These are phyloP conservation scores for Bombus turneri DNA, from an alignment of 1,140 invertebrate genomes.

Conservation along the genomic window DNA sequence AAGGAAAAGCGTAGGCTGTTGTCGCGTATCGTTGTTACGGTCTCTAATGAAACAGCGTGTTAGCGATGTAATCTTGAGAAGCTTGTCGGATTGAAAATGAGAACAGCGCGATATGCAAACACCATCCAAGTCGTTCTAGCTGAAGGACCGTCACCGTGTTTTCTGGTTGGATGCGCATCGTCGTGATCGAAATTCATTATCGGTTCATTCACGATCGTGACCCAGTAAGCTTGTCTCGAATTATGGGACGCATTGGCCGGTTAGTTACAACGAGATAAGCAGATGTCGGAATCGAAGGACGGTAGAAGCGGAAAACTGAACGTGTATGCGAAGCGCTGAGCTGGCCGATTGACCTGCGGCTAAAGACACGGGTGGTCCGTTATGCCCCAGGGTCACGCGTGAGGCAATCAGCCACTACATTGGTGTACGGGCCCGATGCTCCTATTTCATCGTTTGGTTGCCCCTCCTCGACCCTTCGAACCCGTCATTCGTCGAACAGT, in stretches of 20 bases:
- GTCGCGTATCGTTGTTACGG: not conserved
- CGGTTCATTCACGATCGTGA: constrained; percentile 51
- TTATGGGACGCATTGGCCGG: constrained; percentile 63
- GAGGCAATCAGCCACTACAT: constrained; percentile 68
- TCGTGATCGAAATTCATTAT: constrained; percentile 27
- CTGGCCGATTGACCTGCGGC: constrained; percentile 74
- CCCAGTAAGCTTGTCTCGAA: constrained; percentile 64
- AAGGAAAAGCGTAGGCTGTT: not conserved
- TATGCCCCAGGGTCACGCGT: constrained; percentile 76
- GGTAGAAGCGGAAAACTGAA: constrained; percentile 53
- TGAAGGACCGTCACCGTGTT: constrained; percentile 40
- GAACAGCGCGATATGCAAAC: constrained; percentile 12
- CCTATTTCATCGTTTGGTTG: constrained; percentile 55
- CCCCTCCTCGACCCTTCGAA: constrained; percentile 43
- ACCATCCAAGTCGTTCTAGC: constrained; percentile 3
- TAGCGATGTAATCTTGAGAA: too few species aligned
- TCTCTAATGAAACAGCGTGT: not conserved
- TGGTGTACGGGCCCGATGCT: constrained; percentile 50
- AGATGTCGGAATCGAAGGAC: constrained; percentile 23
- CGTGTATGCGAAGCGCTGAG: constrained; percentile 42
- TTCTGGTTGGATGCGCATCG: not conserved
- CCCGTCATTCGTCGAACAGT: constrained; percentile 59
- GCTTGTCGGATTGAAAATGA: not conserved
- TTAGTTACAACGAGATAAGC: constrained; percentile 51
- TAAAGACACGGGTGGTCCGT: constrained; percentile 74